phyloP scores from a whole-genome alignment of 2,888 invertebrate genomes.

The Melolontha melolontha region DNA sequence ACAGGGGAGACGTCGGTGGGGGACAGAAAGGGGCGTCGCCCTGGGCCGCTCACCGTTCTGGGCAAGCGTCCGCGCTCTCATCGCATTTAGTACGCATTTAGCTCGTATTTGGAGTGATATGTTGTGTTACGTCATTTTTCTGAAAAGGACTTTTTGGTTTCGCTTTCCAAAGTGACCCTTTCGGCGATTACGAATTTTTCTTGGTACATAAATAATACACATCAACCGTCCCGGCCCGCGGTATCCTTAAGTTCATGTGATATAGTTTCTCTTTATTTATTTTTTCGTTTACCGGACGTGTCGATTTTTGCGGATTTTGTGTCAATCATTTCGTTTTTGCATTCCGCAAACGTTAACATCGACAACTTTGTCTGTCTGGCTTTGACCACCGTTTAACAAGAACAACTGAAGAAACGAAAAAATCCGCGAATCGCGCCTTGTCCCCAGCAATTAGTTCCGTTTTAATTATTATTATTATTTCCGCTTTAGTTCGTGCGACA shows the following conservation, averaged over 20 bases:
- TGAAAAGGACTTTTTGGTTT: slow-evolving; percentile 66
- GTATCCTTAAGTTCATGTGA: slow-evolving; percentile 50
- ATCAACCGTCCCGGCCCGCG: slow-evolving; percentile 36
- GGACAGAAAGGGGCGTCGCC: slow-evolving; percentile 64
- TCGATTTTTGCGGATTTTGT: slow-evolving; percentile 55
- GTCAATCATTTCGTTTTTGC: slow-evolving; percentile 47
- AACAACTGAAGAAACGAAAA: slow-evolving; percentile 6
- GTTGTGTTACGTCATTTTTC: slow-evolving; percentile 67
- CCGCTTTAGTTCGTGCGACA: slow-evolving; percentile 1
- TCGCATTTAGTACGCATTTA: slow-evolving; percentile 65
- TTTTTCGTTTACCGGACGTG: slow-evolving; percentile 40
- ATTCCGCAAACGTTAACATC: slow-evolving; percentile 45
- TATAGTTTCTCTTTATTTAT: slow-evolving; percentile 44
- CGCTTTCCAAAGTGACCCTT: slow-evolving; percentile 66
- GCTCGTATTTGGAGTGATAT: slow-evolving; percentile 67
- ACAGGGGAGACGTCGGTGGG: slow-evolving; percentile 51
- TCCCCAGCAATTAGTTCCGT: slow-evolving; percentile 46
- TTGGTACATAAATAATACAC: slow-evolving; percentile 28
- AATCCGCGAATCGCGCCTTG: slow-evolving; percentile 35
- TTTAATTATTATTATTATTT: slow-evolving; percentile 29
- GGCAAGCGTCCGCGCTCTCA: slow-evolving; percentile 63
- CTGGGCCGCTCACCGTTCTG: slow-evolving; percentile 64
- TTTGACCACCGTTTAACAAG: background rate
- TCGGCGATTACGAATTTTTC: slow-evolving; percentile 59
- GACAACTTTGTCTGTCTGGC: slow-evolving; percentile 4